Conservation (phyloP, 1,140 invertebrate species). For the Capitella teleta region DNA sequence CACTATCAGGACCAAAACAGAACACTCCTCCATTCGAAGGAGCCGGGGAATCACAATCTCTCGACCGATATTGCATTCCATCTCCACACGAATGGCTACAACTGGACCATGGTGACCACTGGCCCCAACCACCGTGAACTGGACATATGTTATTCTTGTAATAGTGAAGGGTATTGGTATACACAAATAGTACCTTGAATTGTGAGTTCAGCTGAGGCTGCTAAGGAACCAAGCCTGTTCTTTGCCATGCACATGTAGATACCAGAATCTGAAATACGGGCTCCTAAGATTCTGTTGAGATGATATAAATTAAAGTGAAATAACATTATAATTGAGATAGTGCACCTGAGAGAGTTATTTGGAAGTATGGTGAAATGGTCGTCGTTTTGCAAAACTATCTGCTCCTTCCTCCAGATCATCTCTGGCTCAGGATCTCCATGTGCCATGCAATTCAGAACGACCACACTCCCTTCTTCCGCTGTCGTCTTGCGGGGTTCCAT, state of each 20-base stretch:
- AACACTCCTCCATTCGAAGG: conserved; percentile 23
- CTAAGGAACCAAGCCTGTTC: conserved; percentile 33
- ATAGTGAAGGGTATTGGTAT: neutral
- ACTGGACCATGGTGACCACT: conserved; percentile 29
- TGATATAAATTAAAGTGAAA: neutral
- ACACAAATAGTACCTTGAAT: conserved; percentile 29
- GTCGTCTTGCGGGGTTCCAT: conserved; percentile 30
- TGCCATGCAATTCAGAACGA: conserved; percentile 40
- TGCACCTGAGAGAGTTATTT: conserved; percentile 38
- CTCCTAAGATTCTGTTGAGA: conserved; percentile 33
- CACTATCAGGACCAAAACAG: conserved; percentile 25
- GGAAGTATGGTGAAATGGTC: conserved; percentile 34
- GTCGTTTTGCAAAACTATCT: conserved; percentile 16
- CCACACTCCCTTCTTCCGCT: conserved; percentile 28
- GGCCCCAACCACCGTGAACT: conserved; percentile 32
- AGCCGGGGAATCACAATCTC: conserved; percentile 20
- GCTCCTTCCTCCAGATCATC: conserved; percentile 41
- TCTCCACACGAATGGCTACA: conserved; percentile 34
- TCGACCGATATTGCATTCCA: conserved; percentile 18
- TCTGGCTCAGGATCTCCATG: conserved; percentile 42
- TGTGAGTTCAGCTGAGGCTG: conserved; percentile 29
- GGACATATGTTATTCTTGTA: too few relatives aligned
- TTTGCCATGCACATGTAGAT: conserved; percentile 45
- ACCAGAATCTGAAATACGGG: conserved; percentile 40
- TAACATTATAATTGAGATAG: neutral